phyloP scores from a whole-genome alignment of 2,888 invertebrate species.

The Cecidostiba fungosa region DNA sequence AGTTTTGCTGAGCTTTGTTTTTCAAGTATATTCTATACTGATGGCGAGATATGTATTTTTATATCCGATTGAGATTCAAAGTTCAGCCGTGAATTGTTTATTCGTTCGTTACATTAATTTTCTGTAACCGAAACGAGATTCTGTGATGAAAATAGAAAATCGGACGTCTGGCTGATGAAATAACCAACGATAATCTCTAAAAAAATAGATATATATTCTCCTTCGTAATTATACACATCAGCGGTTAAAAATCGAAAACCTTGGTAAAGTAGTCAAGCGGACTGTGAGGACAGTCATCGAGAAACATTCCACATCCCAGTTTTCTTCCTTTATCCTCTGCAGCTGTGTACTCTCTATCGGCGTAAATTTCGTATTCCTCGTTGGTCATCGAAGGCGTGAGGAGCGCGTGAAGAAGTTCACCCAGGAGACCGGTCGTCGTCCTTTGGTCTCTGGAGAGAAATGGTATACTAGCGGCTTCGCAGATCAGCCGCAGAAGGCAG shows the following conservation, averaged over 20 bases:
- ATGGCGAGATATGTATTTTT: not conserved
- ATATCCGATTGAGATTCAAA: no score
- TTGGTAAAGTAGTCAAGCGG: slow-evolving; percentile 50
- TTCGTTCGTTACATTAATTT: no score
- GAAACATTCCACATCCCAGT: slow-evolving; percentile 5
- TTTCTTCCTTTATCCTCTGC: slow-evolving; percentile 72
- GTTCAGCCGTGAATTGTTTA: no score
- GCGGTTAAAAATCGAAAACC: not conserved
- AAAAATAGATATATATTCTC: not conserved
- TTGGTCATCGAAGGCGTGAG: slow-evolving; percentile 82
- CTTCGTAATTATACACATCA: no score
- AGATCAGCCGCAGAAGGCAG: slow-evolving; percentile 88
- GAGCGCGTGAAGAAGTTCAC: slow-evolving; percentile 88
- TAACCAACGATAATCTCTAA: not conserved
- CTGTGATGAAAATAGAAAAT: no score
- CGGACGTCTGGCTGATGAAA: no score
- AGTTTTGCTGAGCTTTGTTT: slow-evolving; percentile 5
- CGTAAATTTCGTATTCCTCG: slow-evolving; percentile 79
- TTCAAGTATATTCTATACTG: not conserved
- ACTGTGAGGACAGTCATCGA: slow-evolving; percentile 20
- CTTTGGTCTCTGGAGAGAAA: slow-evolving; percentile 77
- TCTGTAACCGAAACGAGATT: no score
- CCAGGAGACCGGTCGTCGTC: slow-evolving; percentile 85
- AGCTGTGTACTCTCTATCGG: slow-evolving; percentile 74
- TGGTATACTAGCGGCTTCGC: slow-evolving; percentile 87